A percentile compares a stretch with the other conserved stretches of the same genome.
These are phyloP conservation scores for Sylvia atricapilla DNA, from an alignment of 2,113 vertebrate genomes.

Conservation along the genomic window DNA sequence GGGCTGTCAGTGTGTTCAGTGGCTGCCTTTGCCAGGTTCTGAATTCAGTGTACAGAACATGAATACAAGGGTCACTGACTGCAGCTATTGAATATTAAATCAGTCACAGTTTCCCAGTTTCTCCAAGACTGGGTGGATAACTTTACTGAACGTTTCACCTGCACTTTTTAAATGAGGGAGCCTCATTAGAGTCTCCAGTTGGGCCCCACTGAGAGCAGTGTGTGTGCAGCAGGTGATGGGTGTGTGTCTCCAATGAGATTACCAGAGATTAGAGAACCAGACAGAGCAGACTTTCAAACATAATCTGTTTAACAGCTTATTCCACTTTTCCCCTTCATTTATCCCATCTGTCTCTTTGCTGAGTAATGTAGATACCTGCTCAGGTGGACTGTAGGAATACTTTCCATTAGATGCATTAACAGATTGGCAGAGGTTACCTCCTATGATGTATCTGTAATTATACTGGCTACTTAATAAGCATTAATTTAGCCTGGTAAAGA, in stretches of 20 bases:
- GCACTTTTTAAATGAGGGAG: not conserved
- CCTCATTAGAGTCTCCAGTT: not conserved
- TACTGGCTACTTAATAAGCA: not conserved
- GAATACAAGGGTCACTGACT: not conserved
- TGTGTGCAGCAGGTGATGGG: not conserved
- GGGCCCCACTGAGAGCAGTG: not conserved
- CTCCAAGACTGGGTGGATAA: not conserved
- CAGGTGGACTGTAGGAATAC: slow-evolving; percentile 18
- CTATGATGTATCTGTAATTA: not conserved
- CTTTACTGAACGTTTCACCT: not conserved
- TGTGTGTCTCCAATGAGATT: slow-evolving; percentile 18
- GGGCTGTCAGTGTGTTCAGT: not conserved
- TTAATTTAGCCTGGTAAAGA: not conserved
- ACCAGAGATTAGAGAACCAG: slow-evolving; percentile 30
- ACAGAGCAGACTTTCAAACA: slow-evolving; percentile 50
- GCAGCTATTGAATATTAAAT: not conserved
- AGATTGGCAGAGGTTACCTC: not conserved
- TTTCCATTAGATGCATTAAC: not conserved
- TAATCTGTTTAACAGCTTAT: slow-evolving; percentile 53
- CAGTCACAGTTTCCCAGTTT: not conserved
- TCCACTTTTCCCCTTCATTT: slow-evolving; percentile 45
- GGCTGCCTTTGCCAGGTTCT: not conserved
- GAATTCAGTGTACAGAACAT: accelerated
- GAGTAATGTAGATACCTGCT: not conserved
- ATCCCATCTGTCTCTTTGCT: slow-evolving; percentile 39